phyloP scores from a whole-genome alignment of 2,113 vertebrate species.

The Taurulus bubalis region DNA sequence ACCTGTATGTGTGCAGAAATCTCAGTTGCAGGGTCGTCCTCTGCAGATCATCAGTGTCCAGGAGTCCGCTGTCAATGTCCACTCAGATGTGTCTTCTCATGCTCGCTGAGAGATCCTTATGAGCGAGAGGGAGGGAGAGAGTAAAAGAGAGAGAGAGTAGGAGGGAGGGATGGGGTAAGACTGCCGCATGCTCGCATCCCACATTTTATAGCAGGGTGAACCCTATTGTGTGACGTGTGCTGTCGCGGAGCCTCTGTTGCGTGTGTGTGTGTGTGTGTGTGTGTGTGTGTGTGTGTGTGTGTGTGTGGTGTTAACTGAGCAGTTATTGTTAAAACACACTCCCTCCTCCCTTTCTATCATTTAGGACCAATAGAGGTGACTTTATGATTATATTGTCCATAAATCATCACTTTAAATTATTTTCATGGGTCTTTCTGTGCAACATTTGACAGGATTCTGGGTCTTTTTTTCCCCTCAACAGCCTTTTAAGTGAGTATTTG shows the following conservation, averaged over 20 bases:
- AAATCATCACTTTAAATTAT: conserved; percentile 19
- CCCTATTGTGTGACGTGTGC: conserved; percentile 89
- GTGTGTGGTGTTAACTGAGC: conserved; percentile 57
- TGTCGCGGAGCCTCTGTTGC: conserved; percentile 74
- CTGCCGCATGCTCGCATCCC: conserved; percentile 66
- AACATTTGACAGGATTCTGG: conserved; percentile 15
- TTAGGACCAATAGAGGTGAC: conserved; percentile 12
- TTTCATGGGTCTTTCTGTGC: conserved; percentile 14
- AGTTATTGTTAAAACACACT: conserved; percentile 31
- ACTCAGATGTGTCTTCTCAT: conserved; percentile 68
- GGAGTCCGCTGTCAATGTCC: conserved; percentile 49
- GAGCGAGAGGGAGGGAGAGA: conserved; percentile 40
- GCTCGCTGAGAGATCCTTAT: conserved; percentile 53
- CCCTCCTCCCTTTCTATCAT: neutral
- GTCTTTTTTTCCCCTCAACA: conserved; percentile 14
- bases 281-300: conserved; percentile 71
- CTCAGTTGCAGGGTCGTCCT: conserved; percentile 26
- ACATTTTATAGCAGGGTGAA: conserved; percentile 88
- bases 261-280: conserved; percentile 69
- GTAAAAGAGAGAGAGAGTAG: conserved; percentile 29
- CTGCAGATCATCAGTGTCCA: conserved; percentile 52
- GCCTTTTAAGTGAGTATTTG: conserved; percentile 65
- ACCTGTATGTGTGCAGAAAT: conserved; percentile 67
- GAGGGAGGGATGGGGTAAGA: conserved; percentile 57
- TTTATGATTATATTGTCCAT: conserved; percentile 3